These are phyloP conservation scores for Watersipora subatra DNA, from an alignment of 1,140 invertebrate genomes.

Conservation along the genomic window DNA sequence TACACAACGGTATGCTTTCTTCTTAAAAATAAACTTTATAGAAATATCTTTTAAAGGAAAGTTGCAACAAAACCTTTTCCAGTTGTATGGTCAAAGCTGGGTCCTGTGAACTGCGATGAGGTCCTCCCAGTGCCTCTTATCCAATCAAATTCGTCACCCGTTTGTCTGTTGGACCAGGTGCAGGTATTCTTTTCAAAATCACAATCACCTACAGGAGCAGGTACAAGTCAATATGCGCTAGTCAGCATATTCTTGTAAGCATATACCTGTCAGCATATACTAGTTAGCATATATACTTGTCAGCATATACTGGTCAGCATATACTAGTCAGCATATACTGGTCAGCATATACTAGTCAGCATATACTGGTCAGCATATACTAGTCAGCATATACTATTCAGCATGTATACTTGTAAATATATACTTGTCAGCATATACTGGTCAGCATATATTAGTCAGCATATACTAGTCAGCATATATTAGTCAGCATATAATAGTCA, in stretches of 20 bases:
- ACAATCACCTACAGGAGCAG: constrained; percentile 8
- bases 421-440: not conserved
- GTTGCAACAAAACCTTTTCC: not conserved
- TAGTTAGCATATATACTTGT: constrained; percentile 43
- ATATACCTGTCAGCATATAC: too few relatives aligned
- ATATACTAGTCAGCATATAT: constrained; percentile 11
- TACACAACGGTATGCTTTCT: not conserved
- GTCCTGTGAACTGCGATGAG: constrained; percentile 18
- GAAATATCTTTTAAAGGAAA: not conserved
- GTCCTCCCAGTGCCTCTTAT: not conserved
- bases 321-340: not conserved
- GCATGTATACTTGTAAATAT: not conserved
- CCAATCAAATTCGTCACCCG: constrained; percentile 12
- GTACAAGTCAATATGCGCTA: too few relatives aligned
- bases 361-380: not conserved
- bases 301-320: constrained; percentile 20
- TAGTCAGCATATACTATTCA: not conserved
- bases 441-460: not conserved
- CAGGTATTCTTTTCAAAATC: constrained; percentile 13
- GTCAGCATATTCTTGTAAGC: too few relatives aligned
- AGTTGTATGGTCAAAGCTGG: constrained; percentile 19
- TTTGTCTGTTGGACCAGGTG: constrained; percentile 6
- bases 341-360: not conserved
- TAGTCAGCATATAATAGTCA: constrained; percentile 22
- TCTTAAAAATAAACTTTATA: not conserved